Percentiles rank a stretch among this genome's conserved stretches.
Conservation (phyloP, 2,797 vertebrate genomes). For the Botia almorhae region DNA sequence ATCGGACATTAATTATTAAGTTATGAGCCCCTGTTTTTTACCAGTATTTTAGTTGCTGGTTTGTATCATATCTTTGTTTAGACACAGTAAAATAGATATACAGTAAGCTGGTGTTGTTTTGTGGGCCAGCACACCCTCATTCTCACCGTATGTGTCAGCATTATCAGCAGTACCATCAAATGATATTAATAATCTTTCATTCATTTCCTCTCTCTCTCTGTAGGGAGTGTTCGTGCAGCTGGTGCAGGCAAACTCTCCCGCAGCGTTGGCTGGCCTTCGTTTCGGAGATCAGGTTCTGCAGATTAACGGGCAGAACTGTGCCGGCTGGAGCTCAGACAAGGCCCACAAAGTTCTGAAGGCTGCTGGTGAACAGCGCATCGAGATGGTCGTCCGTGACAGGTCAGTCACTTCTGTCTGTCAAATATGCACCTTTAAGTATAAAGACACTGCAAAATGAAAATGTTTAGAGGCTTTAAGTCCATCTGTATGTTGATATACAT, state of each 20-base stretch:
- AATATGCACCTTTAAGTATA: neutral
- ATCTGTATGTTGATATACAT: too few relatives aligned
- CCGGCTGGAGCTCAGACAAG: constrained; percentile 88
- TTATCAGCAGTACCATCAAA: neutral
- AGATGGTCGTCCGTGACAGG: constrained; percentile 92
- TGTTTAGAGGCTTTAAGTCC: too few relatives aligned
- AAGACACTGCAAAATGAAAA: too few relatives aligned
- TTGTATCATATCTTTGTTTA: neutral
- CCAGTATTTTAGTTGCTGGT: neutral
- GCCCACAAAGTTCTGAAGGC: constrained; percentile 88
- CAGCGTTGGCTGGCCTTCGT: constrained; percentile 88
- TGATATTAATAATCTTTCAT: neutral
- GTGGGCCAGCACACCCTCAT: constrained; percentile 16
- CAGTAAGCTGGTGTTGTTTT: neutral
- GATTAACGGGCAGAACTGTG: constrained; percentile 87
- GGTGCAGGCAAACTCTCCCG: constrained; percentile 92
- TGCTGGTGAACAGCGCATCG: constrained; percentile 84
- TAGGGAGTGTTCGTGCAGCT: constrained; percentile 96
- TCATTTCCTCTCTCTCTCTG: neutral
- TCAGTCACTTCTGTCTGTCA: constrained; percentile 61
- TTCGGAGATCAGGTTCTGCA: constrained; percentile 97
- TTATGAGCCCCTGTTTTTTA: too few relatives aligned
- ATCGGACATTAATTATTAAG: too few relatives aligned
- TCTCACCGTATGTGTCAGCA: neutral
- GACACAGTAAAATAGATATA: neutral